These are phyloP conservation scores for Melanotaenia parkinsoni DNA, from an alignment of 2,797 vertebrate genomes.

Conservation along the genomic window DNA sequence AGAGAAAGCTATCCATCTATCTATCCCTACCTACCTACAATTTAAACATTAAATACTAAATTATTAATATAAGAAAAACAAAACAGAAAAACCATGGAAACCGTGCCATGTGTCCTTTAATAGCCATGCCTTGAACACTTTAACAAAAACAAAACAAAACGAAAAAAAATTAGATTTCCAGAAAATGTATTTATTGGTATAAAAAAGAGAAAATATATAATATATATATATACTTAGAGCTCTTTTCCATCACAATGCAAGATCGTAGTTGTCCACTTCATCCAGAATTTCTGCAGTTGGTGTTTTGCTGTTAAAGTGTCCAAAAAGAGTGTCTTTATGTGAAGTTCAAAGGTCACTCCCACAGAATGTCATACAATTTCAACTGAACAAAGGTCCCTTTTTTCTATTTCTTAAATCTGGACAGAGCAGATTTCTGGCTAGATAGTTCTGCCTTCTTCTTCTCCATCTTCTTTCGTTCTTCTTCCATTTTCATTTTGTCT, in stretches of 20 bases:
- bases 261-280: not conserved
- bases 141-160: not conserved
- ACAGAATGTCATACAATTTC: constrained; percentile 27
- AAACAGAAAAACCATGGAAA: too few relatives aligned
- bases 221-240: not conserved
- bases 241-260: not conserved
- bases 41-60: too few relatives aligned
- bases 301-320: constrained; percentile 11
- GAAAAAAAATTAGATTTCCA: not conserved
- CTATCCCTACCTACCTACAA: too few relatives aligned
- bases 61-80: too few relatives aligned
- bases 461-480: constrained; percentile 45
- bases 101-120: too few relatives aligned
- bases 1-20: too few relatives aligned
- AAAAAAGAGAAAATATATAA: not conserved
- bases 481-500: constrained; percentile 67
- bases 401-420: constrained; percentile 85
- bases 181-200: constrained; percentile 2
- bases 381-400: constrained; percentile 44
- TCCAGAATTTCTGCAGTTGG: constrained; percentile 8
- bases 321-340: constrained; percentile 33
- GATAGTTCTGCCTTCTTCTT: constrained; percentile 27
- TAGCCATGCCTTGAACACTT: too few relatives aligned
- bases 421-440: constrained; percentile 79
- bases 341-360: constrained; percentile 51